These are phyloP conservation scores for Andrena camellia DNA, from an alignment of 2,888 invertebrate genomes.

Conservation along the genomic window DNA sequence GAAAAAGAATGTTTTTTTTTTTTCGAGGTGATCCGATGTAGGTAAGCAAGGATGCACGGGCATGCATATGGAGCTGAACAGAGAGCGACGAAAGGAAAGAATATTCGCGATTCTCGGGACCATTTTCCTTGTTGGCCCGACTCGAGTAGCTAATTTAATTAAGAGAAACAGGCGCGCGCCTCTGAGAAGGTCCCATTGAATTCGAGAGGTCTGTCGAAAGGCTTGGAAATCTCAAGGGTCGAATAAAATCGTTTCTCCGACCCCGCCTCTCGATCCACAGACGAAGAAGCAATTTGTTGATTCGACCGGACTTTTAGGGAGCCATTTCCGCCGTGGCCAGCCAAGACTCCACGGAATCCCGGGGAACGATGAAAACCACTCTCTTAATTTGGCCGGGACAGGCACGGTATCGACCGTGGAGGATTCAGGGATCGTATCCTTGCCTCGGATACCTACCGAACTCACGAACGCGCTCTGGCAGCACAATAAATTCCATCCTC, in stretches of 20 bases:
- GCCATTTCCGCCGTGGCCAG: conserved; percentile 37
- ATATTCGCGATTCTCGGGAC: neutral
- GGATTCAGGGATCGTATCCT: conserved; percentile 50
- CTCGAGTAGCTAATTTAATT: too few species aligned
- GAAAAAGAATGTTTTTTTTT: conserved; percentile 62
- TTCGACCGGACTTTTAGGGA: conserved; percentile 38
- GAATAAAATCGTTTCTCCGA: conserved; percentile 45
- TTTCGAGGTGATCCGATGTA: conserved; percentile 37
- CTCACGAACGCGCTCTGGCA: conserved; percentile 31
- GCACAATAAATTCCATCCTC: conserved; percentile 70
- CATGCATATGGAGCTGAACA: neutral
- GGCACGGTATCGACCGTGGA: conserved; percentile 37
- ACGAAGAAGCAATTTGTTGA: conserved; percentile 63
- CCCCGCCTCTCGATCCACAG: conserved; percentile 13
- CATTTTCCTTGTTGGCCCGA: neutral
- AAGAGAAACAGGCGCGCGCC: neutral
- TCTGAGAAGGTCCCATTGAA: conserved; percentile 28
- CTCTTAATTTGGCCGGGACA: conserved; percentile 64
- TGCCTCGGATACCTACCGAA: conserved; percentile 28
- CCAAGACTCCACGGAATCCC: conserved; percentile 49
- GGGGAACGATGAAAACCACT: conserved; percentile 66
- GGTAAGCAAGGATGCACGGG: neutral
- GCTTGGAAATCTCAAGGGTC: conserved; percentile 23
- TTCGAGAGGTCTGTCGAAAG: conserved; percentile 5
- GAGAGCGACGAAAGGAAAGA: neutral